Percentiles rank a stretch among this genome's conserved stretches.
Evolutionary conservation across 2,797 vertebrate species (phyloP).

Genomic region (Tangara arthus): DNA sequence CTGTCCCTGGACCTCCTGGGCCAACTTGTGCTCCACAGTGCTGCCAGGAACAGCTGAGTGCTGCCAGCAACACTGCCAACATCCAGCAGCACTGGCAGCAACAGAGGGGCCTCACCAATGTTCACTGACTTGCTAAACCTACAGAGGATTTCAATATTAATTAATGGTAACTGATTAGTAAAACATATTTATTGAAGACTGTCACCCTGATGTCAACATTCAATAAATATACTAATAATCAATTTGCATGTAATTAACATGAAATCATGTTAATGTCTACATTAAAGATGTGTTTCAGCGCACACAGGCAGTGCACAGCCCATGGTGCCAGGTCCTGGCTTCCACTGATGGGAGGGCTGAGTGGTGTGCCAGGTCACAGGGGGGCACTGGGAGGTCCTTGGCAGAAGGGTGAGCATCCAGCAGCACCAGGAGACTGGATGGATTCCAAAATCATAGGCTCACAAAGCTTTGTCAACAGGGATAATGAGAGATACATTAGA

Average conservation of each 20-base stretch:
- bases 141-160: constrained; percentile 1
- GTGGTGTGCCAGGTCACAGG: background rate
- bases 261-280: background rate
- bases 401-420: background rate
- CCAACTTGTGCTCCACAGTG: background rate
- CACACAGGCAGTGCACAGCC: background rate
- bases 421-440: background rate
- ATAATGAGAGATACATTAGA: background rate
- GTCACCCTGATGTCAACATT: constrained; percentile 36
- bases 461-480: background rate
- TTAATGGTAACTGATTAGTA: constrained; percentile 47
- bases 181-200: constrained; percentile 40
- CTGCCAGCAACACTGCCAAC: rapidly evolving
- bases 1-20: background rate
- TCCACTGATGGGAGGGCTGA: rapidly evolving
- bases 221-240: constrained; percentile 46
- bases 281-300: background rate
- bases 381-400: background rate
- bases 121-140: background rate
- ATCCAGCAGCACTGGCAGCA: background rate
- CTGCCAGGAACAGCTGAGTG: background rate
- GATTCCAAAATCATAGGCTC: background rate
- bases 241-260: constrained; percentile 23
- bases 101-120: background rate
- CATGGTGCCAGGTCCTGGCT: rapidly evolving